A percentile compares a stretch with the other conserved stretches of the same genome.
These are phyloP conservation scores for Palaemon carinicauda DNA, from an alignment of 1,140 invertebrate genomes.

Conservation along the genomic window DNA sequence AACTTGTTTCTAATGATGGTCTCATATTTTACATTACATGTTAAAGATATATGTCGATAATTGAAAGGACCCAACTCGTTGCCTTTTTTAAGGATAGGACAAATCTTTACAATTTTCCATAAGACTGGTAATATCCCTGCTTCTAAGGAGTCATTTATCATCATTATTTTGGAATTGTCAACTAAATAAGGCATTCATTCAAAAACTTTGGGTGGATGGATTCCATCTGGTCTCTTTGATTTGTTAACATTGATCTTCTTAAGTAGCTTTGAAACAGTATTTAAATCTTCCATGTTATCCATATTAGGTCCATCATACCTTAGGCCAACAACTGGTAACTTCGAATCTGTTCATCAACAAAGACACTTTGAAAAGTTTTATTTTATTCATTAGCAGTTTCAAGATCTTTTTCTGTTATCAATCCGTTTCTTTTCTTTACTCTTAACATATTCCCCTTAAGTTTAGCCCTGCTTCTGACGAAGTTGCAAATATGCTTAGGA, in stretches of 20 bases:
- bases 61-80: background rate
- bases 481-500: background rate
- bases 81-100: background rate
- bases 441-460: background rate
- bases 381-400: background rate
- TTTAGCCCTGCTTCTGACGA: background rate
- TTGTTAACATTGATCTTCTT: background rate
- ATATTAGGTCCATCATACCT: background rate
- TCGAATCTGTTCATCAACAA: background rate
- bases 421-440: background rate
- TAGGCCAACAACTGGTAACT: background rate
- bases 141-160: background rate
- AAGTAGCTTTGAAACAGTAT: background rate
- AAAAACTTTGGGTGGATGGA: background rate
- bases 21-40: background rate
- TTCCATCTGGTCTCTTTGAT: background rate
- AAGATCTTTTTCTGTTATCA: background rate
- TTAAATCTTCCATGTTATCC: background rate
- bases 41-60: background rate
- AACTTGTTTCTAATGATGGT: too few species aligned
- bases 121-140: background rate
- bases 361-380: background rate
- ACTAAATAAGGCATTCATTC: background rate
- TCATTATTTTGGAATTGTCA: background rate
- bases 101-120: background rate